Evolutionary conservation across 2,113 vertebrate species (phyloP).

Genomic region (Labeo catla): DNA sequence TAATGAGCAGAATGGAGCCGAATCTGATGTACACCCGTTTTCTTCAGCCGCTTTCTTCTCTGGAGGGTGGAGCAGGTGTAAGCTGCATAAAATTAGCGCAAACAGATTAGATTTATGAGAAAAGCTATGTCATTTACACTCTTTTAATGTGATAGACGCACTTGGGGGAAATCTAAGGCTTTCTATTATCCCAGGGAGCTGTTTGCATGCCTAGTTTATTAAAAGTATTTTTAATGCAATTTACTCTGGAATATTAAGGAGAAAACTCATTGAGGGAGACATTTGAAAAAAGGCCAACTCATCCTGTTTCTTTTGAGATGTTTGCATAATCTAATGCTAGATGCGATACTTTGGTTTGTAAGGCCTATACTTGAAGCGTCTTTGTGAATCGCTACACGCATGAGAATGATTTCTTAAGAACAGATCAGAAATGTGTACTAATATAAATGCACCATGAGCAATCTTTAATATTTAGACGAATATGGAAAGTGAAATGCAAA

Average conservation of each 20-base stretch:
- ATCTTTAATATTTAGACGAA: slow-evolving; percentile 3
- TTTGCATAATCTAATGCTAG: slow-evolving; percentile 7
- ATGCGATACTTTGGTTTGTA: slow-evolving; percentile 35
- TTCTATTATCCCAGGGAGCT: slow-evolving; percentile 9
- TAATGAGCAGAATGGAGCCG: slow-evolving; percentile 10
- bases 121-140: slow-evolving; percentile 20
- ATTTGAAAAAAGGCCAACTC: slow-evolving; percentile 6
- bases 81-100: slow-evolving; percentile 25
- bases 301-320: neutral
- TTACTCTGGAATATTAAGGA: neutral
- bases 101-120: slow-evolving; percentile 18
- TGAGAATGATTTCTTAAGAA: slow-evolving; percentile 29
- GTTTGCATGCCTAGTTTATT: slow-evolving; percentile 29
- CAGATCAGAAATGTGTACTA: neutral
- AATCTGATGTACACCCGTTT: neutral
- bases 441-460: neutral
- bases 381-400: slow-evolving; percentile 29
- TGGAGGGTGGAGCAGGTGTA: slow-evolving; percentile 39
- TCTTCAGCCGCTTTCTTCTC: neutral
- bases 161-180: slow-evolving; percentile 32
- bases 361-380: slow-evolving; percentile 25
- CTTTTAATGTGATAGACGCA: slow-evolving; percentile 35
- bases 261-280: neutral
- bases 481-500: slow-evolving; percentile 13
- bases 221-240: slow-evolving; percentile 7